Conservation (phyloP, 2,113 vertebrate species). For the Cephalopterus ornatus region DNA sequence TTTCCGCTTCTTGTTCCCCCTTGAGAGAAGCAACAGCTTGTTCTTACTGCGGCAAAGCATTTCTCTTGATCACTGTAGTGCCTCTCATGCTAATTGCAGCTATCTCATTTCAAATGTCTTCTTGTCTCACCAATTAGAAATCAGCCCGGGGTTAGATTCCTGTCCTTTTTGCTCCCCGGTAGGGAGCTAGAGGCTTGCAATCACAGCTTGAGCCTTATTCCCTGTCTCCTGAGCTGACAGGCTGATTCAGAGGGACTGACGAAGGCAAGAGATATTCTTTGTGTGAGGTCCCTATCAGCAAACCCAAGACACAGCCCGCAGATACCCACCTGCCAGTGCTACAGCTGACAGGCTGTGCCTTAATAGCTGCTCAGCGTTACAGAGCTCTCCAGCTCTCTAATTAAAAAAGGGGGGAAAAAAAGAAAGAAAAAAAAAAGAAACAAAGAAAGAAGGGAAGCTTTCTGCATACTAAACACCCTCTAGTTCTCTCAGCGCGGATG, state of each 20-base stretch:
- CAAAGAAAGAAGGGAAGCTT: not conserved
- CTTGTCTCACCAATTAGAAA: conserved; percentile 28
- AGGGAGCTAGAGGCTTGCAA: not conserved
- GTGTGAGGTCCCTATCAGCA: not conserved
- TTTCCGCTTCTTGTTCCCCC: not conserved
- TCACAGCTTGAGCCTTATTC: not conserved
- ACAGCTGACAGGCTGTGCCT: not conserved
- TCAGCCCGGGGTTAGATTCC: not conserved
- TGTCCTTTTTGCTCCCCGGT: not conserved
- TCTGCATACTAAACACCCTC: not conserved
- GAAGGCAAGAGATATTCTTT: not conserved
- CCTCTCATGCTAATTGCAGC: conserved; percentile 44
- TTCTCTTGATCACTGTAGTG: conserved; percentile 32
- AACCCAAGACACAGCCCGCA: not conserved
- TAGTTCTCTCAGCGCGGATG: accelerated
- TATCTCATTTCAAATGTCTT: conserved; percentile 1
- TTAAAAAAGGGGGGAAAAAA: not conserved
- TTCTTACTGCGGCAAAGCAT: not conserved
- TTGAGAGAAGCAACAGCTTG: not conserved
- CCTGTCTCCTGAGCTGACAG: not conserved
- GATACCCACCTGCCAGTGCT: not conserved
- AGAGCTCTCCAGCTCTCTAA: not conserved
- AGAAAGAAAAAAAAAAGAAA: not conserved
- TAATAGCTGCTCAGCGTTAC: not conserved
- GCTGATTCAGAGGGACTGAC: not conserved